Evolutionary conservation across 2,888 invertebrate genomes (phyloP).

Genomic region (Lasius fuliginosus): DNA sequence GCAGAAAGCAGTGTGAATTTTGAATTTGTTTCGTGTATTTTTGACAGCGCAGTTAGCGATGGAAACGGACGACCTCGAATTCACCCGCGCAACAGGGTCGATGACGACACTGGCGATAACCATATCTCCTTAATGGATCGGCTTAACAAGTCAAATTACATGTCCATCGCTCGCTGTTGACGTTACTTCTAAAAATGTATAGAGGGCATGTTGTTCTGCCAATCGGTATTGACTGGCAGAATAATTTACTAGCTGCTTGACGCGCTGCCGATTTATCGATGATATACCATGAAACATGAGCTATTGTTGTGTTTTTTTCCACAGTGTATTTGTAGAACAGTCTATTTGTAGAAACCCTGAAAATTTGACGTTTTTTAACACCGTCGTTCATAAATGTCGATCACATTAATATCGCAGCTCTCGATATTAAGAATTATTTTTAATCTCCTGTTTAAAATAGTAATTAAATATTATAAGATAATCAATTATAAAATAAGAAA

Average conservation of each 20-base stretch:
- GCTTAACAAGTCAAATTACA: constrained; percentile 73
- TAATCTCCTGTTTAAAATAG: not conserved
- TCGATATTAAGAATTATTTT: not conserved
- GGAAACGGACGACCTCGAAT: constrained; percentile 54
- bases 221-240: constrained; percentile 67
- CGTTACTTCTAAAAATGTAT: constrained; percentile 60
- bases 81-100: constrained; percentile 41
- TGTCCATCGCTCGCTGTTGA: constrained; percentile 58
- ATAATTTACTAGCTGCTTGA: constrained; percentile 55
- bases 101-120: constrained; percentile 62
- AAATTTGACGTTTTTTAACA: constrained; percentile 16
- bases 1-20: constrained; percentile 38
- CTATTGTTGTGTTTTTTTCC: constrained; percentile 26
- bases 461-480: not conserved
- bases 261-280: constrained; percentile 19
- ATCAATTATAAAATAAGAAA: constrained; percentile 15
- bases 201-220: constrained; percentile 57
- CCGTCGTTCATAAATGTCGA: constrained; percentile 12
- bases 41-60: constrained; percentile 36
- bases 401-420: not conserved
- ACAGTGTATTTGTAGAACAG: not conserved
- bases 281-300: not conserved
- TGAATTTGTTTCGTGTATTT: not conserved
- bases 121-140: constrained; percentile 69
- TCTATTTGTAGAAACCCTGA: constrained; percentile 33